These are phyloP conservation scores for Rhynchotus rufescens DNA, from an alignment of 2,797 vertebrate species.

Conservation along the genomic window DNA sequence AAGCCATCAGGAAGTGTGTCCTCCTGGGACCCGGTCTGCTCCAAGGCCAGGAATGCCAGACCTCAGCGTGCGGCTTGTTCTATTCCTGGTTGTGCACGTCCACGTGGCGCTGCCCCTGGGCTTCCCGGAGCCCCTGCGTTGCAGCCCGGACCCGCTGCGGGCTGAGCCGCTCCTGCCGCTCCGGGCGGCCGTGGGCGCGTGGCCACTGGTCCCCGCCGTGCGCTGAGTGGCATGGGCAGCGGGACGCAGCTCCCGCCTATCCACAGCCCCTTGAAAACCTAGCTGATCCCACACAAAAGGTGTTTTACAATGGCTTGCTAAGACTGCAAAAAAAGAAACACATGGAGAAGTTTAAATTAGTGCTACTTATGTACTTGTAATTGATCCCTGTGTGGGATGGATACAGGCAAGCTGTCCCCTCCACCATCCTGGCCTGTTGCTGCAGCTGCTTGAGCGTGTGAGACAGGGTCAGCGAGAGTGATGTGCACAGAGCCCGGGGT, in stretches of 20 bases:
- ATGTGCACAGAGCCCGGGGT: not conserved
- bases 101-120: not conserved
- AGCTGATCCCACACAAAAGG: not conserved
- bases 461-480: not conserved
- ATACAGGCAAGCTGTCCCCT: not conserved
- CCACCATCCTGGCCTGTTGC: not conserved
- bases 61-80: not conserved
- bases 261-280: not conserved
- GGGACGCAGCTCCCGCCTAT: not conserved
- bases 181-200: not conserved
- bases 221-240: not conserved
- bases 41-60: not conserved
- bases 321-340: not conserved
- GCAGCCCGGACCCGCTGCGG: not conserved
- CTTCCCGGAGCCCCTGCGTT: not conserved
- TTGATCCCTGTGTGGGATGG: not conserved
- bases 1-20: slow-evolving; percentile 41
- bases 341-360: not conserved
- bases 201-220: not conserved
- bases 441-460: not conserved
- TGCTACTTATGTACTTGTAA: not conserved
- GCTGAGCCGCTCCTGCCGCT: not conserved
- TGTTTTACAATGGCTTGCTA: not conserved
- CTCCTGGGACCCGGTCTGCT: not conserved
- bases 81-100: rapidly evolving